A percentile compares a stretch with the other conserved stretches of the same genome.
Conservation (phyloP, 1,140 invertebrate species). For the Agrypnia vestita region DNA sequence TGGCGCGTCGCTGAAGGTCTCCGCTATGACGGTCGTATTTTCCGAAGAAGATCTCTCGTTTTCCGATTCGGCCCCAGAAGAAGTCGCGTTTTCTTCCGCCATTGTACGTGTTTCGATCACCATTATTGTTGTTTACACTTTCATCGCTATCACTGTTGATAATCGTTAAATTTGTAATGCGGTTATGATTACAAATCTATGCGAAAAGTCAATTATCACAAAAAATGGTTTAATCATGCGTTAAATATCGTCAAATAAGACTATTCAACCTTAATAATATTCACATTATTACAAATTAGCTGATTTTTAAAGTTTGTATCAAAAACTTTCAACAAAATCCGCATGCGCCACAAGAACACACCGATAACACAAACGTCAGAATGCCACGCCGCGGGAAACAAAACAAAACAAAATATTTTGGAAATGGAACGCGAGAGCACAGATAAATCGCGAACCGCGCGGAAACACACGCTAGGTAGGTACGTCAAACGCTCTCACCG, state of each 20-base stretch:
- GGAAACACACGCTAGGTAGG: slow-evolving; percentile 11
- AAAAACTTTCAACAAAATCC: background rate
- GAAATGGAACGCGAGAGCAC: slow-evolving; percentile 27
- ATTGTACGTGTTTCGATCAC: slow-evolving; percentile 48
- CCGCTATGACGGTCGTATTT: slow-evolving; percentile 64
- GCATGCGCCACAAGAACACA: background rate
- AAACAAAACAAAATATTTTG: slow-evolving; percentile 33
- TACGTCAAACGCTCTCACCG: slow-evolving; percentile 34
- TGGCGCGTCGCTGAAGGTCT: slow-evolving; percentile 62
- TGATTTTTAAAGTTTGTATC: background rate
- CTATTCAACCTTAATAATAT: background rate
- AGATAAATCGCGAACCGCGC: slow-evolving; percentile 20
- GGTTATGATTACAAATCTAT: background rate
- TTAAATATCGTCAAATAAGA: background rate
- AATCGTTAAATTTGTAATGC: background rate
- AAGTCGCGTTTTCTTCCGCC: slow-evolving; percentile 53
- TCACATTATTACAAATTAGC: slow-evolving; percentile 2
- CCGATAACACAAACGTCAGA: background rate
- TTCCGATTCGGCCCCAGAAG: slow-evolving; percentile 59
- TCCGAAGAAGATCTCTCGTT: slow-evolving; percentile 58
- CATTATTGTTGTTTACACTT: slow-evolving; percentile 28
- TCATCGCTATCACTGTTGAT: background rate
- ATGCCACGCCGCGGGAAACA: background rate
- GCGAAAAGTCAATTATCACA: slow-evolving; percentile 3
- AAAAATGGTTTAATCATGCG: background rate